A percentile compares a stretch with the other conserved stretches of the same genome.
Evolutionary conservation across 1,140 invertebrate genomes (phyloP).

Genomic region (Drosophila leontia): DNA sequence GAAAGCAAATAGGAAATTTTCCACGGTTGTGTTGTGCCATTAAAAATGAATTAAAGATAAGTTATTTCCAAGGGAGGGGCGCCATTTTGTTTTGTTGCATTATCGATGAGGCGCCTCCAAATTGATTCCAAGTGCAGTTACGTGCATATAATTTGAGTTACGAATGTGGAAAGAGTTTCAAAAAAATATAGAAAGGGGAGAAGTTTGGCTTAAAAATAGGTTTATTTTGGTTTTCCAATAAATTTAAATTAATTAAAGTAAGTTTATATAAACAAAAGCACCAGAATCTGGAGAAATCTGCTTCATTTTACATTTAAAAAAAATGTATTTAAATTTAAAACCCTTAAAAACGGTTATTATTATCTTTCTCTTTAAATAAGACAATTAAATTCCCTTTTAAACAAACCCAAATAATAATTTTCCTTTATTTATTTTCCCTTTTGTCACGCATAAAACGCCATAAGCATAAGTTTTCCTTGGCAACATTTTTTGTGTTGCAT

Average conservation of each 20-base stretch:
- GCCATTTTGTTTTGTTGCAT: constrained; percentile 76
- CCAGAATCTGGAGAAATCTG: too few relatives aligned
- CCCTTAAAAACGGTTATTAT: too few relatives aligned
- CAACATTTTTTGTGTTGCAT: constrained; percentile 44
- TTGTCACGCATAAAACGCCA: not conserved
- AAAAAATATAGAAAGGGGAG: not conserved
- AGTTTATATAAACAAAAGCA: too few relatives aligned
- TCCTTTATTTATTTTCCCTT: not conserved
- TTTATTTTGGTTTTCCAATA: too few relatives aligned
- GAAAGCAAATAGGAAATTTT: constrained; percentile 62
- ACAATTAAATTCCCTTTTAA: not conserved
- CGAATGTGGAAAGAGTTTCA: not conserved
- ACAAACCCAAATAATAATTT: not conserved
- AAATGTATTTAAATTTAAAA: too few relatives aligned
- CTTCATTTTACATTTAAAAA: too few relatives aligned
- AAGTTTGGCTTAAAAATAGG: not conserved
- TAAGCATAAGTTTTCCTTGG: not conserved
- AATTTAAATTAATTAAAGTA: too few relatives aligned
- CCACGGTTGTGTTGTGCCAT: constrained; percentile 71
- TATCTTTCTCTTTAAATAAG: not conserved
- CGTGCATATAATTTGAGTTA: constrained; percentile 62
- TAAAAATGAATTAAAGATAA: constrained; percentile 75
- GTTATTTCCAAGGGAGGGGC: constrained; percentile 13
- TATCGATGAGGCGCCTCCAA: constrained; percentile 73
- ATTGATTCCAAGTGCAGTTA: constrained; percentile 77